phyloP scores from a whole-genome alignment of 2,888 invertebrate genomes.

The Halictus ligatus region DNA sequence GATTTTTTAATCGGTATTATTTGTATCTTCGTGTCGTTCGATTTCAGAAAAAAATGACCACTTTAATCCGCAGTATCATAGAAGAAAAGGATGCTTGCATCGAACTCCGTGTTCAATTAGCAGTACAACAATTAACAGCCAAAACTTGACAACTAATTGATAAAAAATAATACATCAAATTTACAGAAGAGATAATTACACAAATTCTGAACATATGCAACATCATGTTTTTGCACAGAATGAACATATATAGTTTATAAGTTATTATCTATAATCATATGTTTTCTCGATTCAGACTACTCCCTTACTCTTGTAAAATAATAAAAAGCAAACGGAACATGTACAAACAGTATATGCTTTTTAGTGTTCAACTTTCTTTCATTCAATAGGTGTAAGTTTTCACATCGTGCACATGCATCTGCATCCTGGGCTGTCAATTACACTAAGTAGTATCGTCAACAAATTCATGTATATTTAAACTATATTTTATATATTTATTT shows the following conservation, averaged over 20 bases:
- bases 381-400: slow-evolving; percentile 12
- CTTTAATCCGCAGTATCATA: slow-evolving; percentile 89
- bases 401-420: slow-evolving; percentile 13
- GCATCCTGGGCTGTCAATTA: slow-evolving; percentile 17
- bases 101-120: slow-evolving; percentile 89
- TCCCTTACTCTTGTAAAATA: slow-evolving; percentile 45
- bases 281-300: slow-evolving; percentile 61
- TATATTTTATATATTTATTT: slow-evolving; percentile 42
- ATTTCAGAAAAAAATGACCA: slow-evolving; percentile 87
- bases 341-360: slow-evolving; percentile 8
- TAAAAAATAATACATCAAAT: slow-evolving; percentile 40
- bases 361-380: slow-evolving; percentile 4
- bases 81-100: slow-evolving; percentile 90
- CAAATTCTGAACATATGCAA: slow-evolving; percentile 57
- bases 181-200: slow-evolving; percentile 35
- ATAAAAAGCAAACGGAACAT: slow-evolving; percentile 51
- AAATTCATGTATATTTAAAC: slow-evolving; percentile 29
- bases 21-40: slow-evolving; percentile 7
- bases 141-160: slow-evolving; percentile 64
- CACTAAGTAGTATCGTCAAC: slow-evolving; percentile 13
- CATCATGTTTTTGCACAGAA: slow-evolving; percentile 71
- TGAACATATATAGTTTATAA: slow-evolving; percentile 72
- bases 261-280: slow-evolving; percentile 63
- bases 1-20: neutral
- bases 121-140: slow-evolving; percentile 85